These are phyloP conservation scores for Mungos mungo DNA, from an alignment of 2,113 vertebrate species.

Conservation along the genomic window DNA sequence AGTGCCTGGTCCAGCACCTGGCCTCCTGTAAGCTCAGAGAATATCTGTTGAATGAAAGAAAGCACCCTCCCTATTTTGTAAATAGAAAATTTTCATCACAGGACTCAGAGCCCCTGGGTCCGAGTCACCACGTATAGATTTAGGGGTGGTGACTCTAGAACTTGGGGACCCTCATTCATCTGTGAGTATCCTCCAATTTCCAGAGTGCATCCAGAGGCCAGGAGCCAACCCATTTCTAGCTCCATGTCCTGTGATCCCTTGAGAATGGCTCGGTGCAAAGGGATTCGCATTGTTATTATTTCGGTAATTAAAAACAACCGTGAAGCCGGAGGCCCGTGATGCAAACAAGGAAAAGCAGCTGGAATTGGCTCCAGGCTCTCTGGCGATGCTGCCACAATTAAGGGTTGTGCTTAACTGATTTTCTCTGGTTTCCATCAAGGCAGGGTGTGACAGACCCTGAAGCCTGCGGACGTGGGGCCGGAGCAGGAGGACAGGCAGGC, in stretches of 20 bases:
- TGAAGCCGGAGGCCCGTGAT: background rate
- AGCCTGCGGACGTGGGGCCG: background rate
- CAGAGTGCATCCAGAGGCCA: background rate
- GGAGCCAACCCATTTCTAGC: background rate
- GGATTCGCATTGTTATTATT: slow-evolving; percentile 49
- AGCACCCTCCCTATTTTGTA: background rate
- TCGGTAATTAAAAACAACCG: slow-evolving; percentile 47
- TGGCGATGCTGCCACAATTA: background rate
- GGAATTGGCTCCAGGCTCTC: slow-evolving; percentile 23
- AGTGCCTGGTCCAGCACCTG: too few relatives aligned
- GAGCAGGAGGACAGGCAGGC: background rate
- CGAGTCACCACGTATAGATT: background rate
- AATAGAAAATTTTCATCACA: background rate
- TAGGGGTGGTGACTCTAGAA: background rate
- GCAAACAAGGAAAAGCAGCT: slow-evolving; percentile 10
- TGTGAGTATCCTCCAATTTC: background rate
- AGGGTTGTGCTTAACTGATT: slow-evolving; percentile 47
- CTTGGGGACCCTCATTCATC: background rate
- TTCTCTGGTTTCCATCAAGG: slow-evolving; percentile 42
- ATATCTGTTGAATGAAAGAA: background rate
- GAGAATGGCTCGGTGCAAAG: background rate
- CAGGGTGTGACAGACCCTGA: slow-evolving; percentile 15
- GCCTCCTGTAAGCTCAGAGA: background rate
- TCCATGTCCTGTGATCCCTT: background rate
- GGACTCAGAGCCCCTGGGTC: background rate